Evolutionary conservation across 2,113 vertebrate genomes (phyloP).

Genomic region (Etheostoma spectabile): DNA sequence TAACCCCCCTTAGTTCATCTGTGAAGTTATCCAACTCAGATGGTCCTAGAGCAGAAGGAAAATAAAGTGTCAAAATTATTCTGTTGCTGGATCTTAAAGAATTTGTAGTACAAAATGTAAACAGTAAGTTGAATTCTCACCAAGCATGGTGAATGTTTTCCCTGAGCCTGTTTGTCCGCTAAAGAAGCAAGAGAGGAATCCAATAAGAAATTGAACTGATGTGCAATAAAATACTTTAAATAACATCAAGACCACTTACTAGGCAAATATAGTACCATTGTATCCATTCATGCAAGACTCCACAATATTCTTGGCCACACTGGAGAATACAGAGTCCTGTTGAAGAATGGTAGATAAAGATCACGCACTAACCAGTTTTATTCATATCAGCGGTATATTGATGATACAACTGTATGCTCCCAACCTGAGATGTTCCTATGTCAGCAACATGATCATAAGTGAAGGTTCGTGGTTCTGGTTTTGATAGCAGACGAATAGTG

Average conservation of each 20-base stretch:
- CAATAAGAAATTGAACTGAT: not conserved
- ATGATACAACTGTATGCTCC: not conserved
- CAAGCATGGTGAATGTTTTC: constrained; percentile 98
- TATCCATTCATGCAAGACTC: constrained; percentile 97
- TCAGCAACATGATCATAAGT: constrained; percentile 94
- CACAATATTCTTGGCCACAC: constrained; percentile 93
- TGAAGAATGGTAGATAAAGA: constrained; percentile 9
- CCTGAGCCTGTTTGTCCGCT: constrained; percentile 98
- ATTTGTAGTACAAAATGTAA: not conserved
- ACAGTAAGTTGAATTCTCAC: constrained; percentile 77
- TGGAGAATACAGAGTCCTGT: constrained; percentile 94
- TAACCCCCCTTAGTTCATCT: constrained; percentile 93
- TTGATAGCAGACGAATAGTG: constrained; percentile 90
- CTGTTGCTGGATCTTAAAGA: not conserved
- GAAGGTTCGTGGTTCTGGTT: constrained; percentile 94
- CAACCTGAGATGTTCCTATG: constrained; percentile 92
- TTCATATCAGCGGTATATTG: not conserved
- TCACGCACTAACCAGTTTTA: not conserved
- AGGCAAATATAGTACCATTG: constrained; percentile 98
- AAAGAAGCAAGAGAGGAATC: constrained; percentile 46
- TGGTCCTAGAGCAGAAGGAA: constrained; percentile 85
- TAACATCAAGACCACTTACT: constrained; percentile 86
- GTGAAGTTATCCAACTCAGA: constrained; percentile 94
- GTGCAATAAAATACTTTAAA: not conserved
- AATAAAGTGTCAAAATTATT: constrained; percentile 33